Evolutionary conservation across 2,888 invertebrate genomes (phyloP).

Genomic region (Notocelia uddmanniana): DNA sequence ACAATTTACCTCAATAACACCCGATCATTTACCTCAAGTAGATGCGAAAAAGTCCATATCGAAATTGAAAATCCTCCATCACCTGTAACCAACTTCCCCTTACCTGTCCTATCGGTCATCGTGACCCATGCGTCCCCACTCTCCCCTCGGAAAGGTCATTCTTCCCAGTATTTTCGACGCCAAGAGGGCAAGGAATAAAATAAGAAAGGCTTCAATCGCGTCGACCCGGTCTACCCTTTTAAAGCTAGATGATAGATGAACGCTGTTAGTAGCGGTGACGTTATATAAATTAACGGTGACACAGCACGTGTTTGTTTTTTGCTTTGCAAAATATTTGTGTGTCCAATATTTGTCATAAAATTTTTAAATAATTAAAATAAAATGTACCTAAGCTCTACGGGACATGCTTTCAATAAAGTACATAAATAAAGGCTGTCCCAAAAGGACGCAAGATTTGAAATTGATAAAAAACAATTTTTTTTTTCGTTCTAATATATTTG

Average conservation of each 20-base stretch:
- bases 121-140: constrained; percentile 60
- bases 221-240: constrained; percentile 79
- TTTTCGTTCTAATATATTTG: too few species aligned
- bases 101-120: constrained; percentile 75
- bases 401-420: too few species aligned
- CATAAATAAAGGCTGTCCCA: too few species aligned
- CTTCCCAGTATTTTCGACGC: constrained; percentile 67
- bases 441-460: too few species aligned
- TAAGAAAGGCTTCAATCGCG: constrained; percentile 79
- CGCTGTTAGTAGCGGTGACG: constrained; percentile 62
- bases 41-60: constrained; percentile 42
- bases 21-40: constrained; percentile 41
- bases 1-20: constrained; percentile 28
- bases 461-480: too few species aligned
- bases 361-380: background rate
- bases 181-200: constrained; percentile 74
- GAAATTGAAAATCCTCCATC: constrained; percentile 49
- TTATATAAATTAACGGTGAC: constrained; percentile 60
- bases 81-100: constrained; percentile 52
- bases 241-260: constrained; percentile 80
- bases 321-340: constrained; percentile 31
- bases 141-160: constrained; percentile 72
- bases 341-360: background rate
- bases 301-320: constrained; percentile 49
- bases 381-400: too few species aligned